phyloP scores from a whole-genome alignment of 2,113 vertebrate genomes.

The Takifugu flavidus region DNA sequence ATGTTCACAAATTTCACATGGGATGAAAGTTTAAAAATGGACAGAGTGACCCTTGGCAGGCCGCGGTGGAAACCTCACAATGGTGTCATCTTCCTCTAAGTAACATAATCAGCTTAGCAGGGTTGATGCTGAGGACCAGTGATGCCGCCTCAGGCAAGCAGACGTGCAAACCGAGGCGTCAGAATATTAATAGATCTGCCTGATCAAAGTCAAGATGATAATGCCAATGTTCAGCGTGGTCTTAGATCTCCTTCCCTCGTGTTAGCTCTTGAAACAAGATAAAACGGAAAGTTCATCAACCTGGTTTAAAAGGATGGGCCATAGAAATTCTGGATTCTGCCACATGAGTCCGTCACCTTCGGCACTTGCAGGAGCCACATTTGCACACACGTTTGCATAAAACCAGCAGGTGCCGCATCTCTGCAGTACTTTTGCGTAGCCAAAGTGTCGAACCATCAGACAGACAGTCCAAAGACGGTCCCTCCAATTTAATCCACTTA shows the following conservation, averaged over 20 bases:
- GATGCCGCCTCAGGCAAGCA: conserved; percentile 26
- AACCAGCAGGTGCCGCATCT: not conserved
- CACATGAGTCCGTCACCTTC: no score
- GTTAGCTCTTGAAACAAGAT: no score
- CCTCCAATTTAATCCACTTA: conserved; percentile 43
- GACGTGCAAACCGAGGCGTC: conserved; percentile 22
- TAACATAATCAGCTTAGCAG: conserved; percentile 69
- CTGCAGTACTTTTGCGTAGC: not conserved
- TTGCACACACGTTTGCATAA: not conserved
- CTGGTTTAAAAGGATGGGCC: no score
- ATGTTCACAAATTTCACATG: conserved; percentile 3
- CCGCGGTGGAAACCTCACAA: conserved; percentile 52
- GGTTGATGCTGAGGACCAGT: conserved; percentile 40
- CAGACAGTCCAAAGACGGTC: conserved; percentile 13
- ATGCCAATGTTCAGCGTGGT: not conserved
- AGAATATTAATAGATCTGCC: conserved; percentile 21
- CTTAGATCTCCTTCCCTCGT: no score
- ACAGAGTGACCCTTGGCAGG: conserved; percentile 35
- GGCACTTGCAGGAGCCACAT: no score
- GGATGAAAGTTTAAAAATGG: conserved; percentile 17
- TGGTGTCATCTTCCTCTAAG: conserved; percentile 62
- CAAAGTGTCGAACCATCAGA: not conserved
- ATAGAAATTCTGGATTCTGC: no score
- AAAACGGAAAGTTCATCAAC: no score
- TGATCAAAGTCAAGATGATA: conserved; percentile 1